Percentiles rank a stretch among this genome's conserved stretches.
Evolutionary conservation across 2,113 vertebrate genomes (phyloP).

Genomic region (Varanus salvator): DNA sequence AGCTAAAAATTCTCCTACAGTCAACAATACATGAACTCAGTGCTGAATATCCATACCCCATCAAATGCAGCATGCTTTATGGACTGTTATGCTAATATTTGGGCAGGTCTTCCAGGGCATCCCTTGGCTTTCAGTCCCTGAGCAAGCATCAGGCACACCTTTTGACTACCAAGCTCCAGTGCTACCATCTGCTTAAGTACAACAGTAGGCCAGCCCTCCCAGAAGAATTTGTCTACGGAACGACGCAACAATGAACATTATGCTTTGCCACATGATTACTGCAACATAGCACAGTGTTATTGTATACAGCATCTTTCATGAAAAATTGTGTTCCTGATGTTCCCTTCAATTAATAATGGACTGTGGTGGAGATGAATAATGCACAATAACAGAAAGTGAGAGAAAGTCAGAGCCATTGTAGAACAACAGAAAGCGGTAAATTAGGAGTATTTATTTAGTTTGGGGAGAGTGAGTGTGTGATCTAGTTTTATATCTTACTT

Average conservation of each 20-base stretch:
- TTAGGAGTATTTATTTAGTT: conserved; percentile 1
- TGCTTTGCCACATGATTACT: conserved; percentile 12
- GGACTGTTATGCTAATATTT: background rate
- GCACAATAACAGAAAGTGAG: conserved; percentile 19
- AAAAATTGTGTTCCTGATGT: conserved; percentile 29
- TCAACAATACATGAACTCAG: background rate
- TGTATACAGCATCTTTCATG: conserved; percentile 17
- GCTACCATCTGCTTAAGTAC: background rate
- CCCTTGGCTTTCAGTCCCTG: rapidly evolving
- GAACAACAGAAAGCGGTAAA: conserved; percentile 8
- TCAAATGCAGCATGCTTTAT: background rate
- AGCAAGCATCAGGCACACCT: background rate
- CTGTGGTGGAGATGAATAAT: conserved; percentile 40
- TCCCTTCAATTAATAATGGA: conserved; percentile 44
- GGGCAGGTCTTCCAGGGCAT: background rate
- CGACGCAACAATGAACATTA: background rate
- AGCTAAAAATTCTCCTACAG: background rate
- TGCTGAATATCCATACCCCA: background rate
- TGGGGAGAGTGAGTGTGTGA: background rate
- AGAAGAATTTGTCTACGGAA: background rate
- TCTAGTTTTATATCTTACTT: background rate
- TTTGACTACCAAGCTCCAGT: background rate
- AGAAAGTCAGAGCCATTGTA: conserved; percentile 27
- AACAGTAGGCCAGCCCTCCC: rapidly evolving
- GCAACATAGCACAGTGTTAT: rapidly evolving